phyloP scores from a whole-genome alignment of 30 jellyfish, hydroid and myxozoan genomes.

The Pelagia noctiluca region DNA sequence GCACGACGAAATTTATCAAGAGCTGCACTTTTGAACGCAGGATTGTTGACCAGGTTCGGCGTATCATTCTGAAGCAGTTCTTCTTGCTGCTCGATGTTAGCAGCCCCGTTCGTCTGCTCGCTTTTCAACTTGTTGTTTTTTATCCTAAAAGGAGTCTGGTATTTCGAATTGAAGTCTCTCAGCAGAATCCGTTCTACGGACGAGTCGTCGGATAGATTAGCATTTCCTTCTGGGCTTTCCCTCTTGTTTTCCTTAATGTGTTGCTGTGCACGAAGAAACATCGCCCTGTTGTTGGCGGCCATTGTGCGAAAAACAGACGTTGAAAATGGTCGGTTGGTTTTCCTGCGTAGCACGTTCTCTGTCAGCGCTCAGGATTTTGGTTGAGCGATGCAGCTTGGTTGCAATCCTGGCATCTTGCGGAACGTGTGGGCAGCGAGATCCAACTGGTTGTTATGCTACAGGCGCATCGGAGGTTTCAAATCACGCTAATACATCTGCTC shows the following conservation, averaged over 20 bases:
- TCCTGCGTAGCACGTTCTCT: too few relatives aligned
- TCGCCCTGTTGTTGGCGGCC: conserved; percentile 1
- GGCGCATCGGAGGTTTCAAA: too few relatives aligned
- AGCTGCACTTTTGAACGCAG: conserved; percentile 71
- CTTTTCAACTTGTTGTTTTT: background rate
- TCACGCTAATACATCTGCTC: too few relatives aligned
- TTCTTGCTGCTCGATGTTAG: conserved; percentile 18
- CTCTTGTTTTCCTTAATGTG: background rate
- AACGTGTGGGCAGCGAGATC: too few relatives aligned
- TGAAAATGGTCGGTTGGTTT: too few relatives aligned
- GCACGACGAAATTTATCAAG: conserved; percentile 96
- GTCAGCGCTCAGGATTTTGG: too few relatives aligned
- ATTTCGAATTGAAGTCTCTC: conserved; percentile 1
- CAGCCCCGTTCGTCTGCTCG: conserved; percentile 55
- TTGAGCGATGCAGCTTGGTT: too few relatives aligned
- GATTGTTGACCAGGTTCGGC: conserved; percentile 42
- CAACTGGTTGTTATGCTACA: too few relatives aligned
- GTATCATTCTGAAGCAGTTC: background rate
- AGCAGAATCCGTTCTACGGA: background rate
- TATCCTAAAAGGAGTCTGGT: background rate
- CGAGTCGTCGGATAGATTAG: background rate
- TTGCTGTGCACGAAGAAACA: conserved; percentile 20
- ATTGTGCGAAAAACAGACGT: background rate
- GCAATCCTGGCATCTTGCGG: too few relatives aligned
- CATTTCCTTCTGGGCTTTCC: background rate